phyloP scores from a whole-genome alignment of 1,140 invertebrate species.

The Panonychus citri region DNA sequence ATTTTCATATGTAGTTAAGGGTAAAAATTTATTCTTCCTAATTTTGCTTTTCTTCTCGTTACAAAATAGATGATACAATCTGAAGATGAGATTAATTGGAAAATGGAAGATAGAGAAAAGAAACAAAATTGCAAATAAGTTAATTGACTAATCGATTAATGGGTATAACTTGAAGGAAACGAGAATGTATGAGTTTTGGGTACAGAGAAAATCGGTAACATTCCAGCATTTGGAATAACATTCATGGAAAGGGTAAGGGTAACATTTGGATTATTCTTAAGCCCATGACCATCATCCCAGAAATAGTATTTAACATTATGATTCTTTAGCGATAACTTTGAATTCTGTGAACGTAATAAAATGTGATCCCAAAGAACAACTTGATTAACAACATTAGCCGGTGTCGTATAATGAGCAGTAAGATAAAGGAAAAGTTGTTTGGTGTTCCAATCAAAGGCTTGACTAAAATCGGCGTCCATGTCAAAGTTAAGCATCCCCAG shows the following conservation, averaged over 20 bases:
- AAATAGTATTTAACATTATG: constrained; percentile 98
- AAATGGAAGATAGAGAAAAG: too few species aligned
- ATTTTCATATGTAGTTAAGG: too few species aligned
- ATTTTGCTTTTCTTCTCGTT: too few species aligned
- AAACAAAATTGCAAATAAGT: too few species aligned
- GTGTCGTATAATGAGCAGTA: constrained; percentile 81
- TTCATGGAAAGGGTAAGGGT: constrained; percentile 89
- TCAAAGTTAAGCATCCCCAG: constrained; percentile 84
- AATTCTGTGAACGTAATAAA: constrained; percentile 72
- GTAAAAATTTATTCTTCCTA: too few species aligned
- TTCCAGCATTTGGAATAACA: constrained; percentile 91
- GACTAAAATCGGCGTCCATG: constrained; percentile 67
- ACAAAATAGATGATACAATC: too few species aligned
- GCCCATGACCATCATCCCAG: constrained; percentile 94
- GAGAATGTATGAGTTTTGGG: constrained; percentile 57
- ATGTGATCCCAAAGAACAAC: constrained; percentile 99
- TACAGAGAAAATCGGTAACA: constrained; percentile 60
- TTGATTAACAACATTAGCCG: constrained; percentile 56
- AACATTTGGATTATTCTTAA: constrained; percentile 75
- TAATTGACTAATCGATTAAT: too few species aligned
- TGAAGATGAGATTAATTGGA: too few species aligned
- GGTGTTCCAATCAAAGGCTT: constrained; percentile 97
- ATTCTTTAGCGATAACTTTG: constrained; percentile 69
- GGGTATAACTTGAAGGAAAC: constrained; percentile 35
- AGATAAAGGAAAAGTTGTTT: constrained; percentile 93